Conservation (phyloP, 2,113 vertebrate species). For the Prionailurus viverrinus region DNA sequence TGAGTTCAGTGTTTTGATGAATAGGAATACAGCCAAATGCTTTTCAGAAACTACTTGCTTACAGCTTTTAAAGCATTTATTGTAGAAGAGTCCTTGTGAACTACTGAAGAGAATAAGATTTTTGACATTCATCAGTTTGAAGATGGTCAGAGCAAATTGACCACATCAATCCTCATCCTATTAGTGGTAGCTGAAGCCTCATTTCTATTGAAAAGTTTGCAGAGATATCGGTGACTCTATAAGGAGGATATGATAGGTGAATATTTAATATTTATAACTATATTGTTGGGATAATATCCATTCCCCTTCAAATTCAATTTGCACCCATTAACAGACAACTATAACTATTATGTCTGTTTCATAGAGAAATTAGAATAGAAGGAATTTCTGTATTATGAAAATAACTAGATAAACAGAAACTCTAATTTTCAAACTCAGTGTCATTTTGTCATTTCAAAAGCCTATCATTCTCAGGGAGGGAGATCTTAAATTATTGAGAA, state of each 20-base stretch:
- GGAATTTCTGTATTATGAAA: conserved; percentile 10
- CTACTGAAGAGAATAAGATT: conserved; percentile 49
- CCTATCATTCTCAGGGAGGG: not conserved
- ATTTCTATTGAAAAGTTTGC: conserved; percentile 51
- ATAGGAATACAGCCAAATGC: conserved; percentile 73
- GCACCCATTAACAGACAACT: conserved; percentile 10
- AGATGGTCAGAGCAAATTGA: conserved; percentile 44
- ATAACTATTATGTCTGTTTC: conserved; percentile 16
- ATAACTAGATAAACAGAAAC: conserved; percentile 49
- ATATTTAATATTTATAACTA: conserved; percentile 61
- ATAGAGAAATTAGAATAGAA: conserved; percentile 25
- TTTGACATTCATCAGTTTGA: conserved; percentile 64
- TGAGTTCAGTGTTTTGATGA: conserved; percentile 75
- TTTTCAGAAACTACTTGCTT: conserved; percentile 76
- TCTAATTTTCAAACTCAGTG: not conserved
- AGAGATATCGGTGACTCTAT: conserved; percentile 17
- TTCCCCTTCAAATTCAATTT: conserved; percentile 47
- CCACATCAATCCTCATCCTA: conserved; percentile 35
- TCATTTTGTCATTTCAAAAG: not conserved
- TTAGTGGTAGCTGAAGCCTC: conserved; percentile 24
- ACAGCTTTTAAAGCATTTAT: conserved; percentile 37
- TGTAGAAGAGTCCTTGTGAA: conserved; percentile 41
- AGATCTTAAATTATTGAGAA: conserved; percentile 55
- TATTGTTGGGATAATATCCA: not conserved
- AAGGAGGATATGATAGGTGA: not conserved